These are phyloP conservation scores for Tanytarsus gracilentus DNA, from an alignment of 2,888 invertebrate species.

Conservation along the genomic window DNA sequence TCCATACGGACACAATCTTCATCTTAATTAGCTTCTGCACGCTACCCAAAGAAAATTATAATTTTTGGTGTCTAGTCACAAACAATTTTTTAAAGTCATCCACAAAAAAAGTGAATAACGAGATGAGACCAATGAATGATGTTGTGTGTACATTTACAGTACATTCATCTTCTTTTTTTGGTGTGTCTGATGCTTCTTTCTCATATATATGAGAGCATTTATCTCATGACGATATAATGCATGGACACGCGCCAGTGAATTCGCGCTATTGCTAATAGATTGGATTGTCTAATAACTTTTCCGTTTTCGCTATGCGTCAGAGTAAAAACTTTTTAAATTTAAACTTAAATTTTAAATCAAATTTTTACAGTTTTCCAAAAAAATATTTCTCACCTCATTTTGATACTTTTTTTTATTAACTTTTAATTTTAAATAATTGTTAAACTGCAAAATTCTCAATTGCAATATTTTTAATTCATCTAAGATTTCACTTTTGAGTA, in stretches of 20 bases:
- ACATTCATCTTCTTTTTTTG: not conserved
- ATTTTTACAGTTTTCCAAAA: not conserved
- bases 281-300: slow-evolving; percentile 17
- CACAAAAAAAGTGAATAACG: too few species aligned
- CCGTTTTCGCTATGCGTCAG: not conserved
- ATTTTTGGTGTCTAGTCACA: too few species aligned
- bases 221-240: slow-evolving; percentile 2
- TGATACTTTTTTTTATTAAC: not conserved
- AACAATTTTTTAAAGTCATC: too few species aligned
- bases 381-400: not conserved
- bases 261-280: slow-evolving; percentile 12
- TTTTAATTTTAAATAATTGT: too few species aligned
- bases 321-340: not conserved
- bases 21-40: too few species aligned
- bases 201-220: too few species aligned
- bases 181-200: not conserved
- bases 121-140: too few species aligned
- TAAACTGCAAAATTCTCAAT: not conserved
- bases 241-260: slow-evolving; percentile 7
- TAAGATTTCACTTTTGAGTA: not conserved
- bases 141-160: too few species aligned
- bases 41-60: too few species aligned
- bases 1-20: too few species aligned
- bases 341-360: too few species aligned
- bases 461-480: not conserved